These are phyloP conservation scores for Eulemur rubriventer DNA, from an alignment of 2,797 vertebrate species.

Conservation along the genomic window DNA sequence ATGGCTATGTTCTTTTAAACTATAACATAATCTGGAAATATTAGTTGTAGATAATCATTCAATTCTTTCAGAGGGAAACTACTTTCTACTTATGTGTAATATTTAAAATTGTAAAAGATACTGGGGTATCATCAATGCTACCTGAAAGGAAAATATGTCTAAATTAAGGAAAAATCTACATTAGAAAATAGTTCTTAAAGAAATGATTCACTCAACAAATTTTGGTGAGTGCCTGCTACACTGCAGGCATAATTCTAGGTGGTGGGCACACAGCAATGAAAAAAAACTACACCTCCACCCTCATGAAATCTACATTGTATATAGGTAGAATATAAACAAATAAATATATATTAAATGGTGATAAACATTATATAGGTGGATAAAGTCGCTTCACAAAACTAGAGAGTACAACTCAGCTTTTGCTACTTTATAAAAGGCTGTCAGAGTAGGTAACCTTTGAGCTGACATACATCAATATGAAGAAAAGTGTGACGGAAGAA, in stretches of 20 bases:
- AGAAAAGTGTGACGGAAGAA: neutral
- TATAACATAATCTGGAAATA: neutral
- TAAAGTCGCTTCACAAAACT: neutral
- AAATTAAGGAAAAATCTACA: neutral
- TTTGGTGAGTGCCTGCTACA: neutral
- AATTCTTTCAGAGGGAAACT: neutral
- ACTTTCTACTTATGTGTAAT: neutral
- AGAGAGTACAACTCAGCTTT: neutral
- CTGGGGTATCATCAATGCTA: neutral
- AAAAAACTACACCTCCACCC: neutral
- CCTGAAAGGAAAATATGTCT: neutral
- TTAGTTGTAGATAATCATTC: neutral
- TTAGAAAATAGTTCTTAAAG: neutral
- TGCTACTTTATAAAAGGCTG: neutral
- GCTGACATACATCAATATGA: neutral
- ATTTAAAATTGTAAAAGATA: constrained; percentile 14
- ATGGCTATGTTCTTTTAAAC: neutral
- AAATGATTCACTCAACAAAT: neutral
- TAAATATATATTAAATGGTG: neutral
- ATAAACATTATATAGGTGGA: neutral
- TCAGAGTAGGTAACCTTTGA: neutral
- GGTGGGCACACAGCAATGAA: neutral
- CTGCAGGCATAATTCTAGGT: neutral
- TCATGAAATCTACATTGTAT: neutral
- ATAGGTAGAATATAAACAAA: neutral